Evolutionary conservation across 2,888 invertebrate genomes (phyloP).

Genomic region (Bombylius major): DNA sequence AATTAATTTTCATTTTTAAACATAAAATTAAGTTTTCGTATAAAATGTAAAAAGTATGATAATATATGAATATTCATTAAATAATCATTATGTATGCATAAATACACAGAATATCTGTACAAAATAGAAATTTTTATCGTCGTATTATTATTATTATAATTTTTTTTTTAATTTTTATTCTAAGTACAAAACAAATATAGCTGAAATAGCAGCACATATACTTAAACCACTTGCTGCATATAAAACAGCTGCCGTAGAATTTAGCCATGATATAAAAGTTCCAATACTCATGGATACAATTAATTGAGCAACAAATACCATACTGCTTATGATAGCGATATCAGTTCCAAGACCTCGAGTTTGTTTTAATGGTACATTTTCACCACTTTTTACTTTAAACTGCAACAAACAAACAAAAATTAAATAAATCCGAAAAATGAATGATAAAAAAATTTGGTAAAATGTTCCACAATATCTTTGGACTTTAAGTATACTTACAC

Average conservation of each 20-base stretch:
- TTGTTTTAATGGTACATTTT: constrained; percentile 31
- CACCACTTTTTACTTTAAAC: constrained; percentile 30
- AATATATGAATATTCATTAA: too few species aligned
- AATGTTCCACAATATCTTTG: neutral
- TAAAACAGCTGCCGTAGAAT: constrained; percentile 31
- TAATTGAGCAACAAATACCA: constrained; percentile 36
- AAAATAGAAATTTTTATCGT: too few species aligned
- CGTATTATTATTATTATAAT: too few species aligned
- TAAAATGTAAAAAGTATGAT: too few species aligned
- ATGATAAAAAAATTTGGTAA: neutral
- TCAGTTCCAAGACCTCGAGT: constrained; percentile 37
- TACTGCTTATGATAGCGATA: constrained; percentile 36
- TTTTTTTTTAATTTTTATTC: constrained; percentile 6
- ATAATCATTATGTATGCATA: too few species aligned
- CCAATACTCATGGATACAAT: constrained; percentile 33
- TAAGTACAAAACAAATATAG: constrained; percentile 33
- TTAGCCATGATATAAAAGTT: constrained; percentile 27
- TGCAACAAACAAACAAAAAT: constrained; percentile 14
- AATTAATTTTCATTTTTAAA: too few species aligned
- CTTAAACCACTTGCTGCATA: constrained; percentile 33
- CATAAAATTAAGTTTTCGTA: too few species aligned
- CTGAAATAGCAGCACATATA: constrained; percentile 31
- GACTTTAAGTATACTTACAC: constrained; percentile 26
- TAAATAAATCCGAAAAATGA: neutral
- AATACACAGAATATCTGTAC: too few species aligned